A percentile compares a stretch with the other conserved stretches of the same genome.
phyloP scores from a whole-genome alignment of 2,797 vertebrate genomes.

The Chromis chromis region DNA sequence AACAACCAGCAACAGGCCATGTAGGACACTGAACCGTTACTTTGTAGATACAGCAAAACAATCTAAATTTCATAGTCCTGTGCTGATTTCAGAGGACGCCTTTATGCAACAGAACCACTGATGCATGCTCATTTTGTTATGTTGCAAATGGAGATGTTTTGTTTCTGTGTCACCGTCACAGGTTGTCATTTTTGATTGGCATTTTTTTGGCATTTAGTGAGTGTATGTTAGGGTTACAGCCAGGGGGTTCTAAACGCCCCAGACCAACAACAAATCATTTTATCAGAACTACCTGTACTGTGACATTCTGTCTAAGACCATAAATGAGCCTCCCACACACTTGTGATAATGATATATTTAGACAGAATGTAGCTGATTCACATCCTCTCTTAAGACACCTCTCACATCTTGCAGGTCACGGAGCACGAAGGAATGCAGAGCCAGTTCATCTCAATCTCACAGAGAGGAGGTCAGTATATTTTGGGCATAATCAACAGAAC shows the following conservation, averaged over 20 bases:
- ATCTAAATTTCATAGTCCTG: too few species aligned
- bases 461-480: constrained; percentile 2
- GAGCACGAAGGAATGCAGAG: background rate
- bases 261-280: constrained; percentile 12
- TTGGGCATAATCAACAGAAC: constrained; percentile 29
- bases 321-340: constrained; percentile 8
- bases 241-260: background rate
- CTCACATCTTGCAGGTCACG: constrained; percentile 10
- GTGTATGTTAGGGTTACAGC: background rate
- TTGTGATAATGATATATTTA: constrained; percentile 1
- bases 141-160: background rate
- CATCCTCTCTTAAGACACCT: constrained; percentile 1
- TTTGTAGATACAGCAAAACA: too few species aligned
- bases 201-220: background rate
- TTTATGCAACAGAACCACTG: background rate
- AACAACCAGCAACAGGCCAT: constrained; percentile 9
- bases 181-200: background rate
- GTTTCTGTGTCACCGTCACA: background rate
- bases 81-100: background rate
- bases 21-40: constrained; percentile 11
- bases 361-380: constrained; percentile 22
- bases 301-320: constrained; percentile 16
- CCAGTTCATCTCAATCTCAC: background rate
- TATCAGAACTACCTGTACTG: background rate
- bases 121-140: background rate